A percentile compares a stretch with the other conserved stretches of the same genome.
phyloP scores from a whole-genome alignment of 2,113 vertebrate genomes.

The Eleginops maclovinus region DNA sequence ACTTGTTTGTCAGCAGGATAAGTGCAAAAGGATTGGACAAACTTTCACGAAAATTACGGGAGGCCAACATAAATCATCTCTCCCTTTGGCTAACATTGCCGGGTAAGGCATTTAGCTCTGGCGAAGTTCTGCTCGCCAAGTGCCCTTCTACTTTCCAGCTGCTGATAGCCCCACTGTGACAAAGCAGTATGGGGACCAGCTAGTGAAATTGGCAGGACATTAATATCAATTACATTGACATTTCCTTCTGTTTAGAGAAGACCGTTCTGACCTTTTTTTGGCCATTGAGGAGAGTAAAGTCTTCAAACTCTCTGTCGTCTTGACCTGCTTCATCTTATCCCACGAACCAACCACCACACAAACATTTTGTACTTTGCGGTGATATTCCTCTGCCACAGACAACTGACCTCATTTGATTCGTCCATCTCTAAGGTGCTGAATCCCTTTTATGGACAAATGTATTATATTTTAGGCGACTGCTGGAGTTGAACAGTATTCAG shows the following conservation, averaged over 20 bases:
- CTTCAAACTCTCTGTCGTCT: background rate
- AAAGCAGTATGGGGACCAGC: background rate
- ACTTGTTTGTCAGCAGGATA: too few relatives aligned
- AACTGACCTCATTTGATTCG: conserved; percentile 6
- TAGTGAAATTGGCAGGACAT: background rate
- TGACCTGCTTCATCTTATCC: background rate
- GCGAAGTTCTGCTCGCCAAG: too few relatives aligned
- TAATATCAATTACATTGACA: too few relatives aligned
- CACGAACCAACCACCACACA: background rate
- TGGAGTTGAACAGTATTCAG: background rate
- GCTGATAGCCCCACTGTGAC: background rate
- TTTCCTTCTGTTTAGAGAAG: background rate
- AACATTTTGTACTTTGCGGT: background rate
- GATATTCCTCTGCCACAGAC: background rate
- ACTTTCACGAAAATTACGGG: too few relatives aligned
- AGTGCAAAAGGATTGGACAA: too few relatives aligned
- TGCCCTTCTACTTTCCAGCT: background rate
- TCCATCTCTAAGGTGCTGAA: background rate
- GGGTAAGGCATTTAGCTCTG: too few relatives aligned
- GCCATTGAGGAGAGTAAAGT: too few relatives aligned
- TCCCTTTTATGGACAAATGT: background rate
- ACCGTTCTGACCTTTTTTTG: too few relatives aligned
- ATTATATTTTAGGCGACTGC: background rate
- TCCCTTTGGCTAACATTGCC: too few relatives aligned
- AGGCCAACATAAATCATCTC: too few relatives aligned